These are phyloP conservation scores for Pholis gunnellus DNA, from an alignment of 2,113 vertebrate species.

Conservation along the genomic window DNA sequence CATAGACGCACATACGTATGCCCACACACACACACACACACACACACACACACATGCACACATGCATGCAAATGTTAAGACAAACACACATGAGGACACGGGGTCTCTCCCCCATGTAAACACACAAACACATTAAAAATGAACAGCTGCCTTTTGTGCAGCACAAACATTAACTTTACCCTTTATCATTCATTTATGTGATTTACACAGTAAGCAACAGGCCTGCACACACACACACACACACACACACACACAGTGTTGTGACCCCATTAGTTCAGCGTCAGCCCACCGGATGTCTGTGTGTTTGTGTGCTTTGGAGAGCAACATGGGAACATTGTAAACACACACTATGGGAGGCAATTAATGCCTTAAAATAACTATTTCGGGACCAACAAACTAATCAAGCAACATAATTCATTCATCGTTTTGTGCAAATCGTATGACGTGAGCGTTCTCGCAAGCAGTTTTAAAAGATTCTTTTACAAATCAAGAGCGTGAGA, in stretches of 20 bases:
- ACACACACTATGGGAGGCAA: slow-evolving; percentile 22
- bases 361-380: not conserved
- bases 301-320: slow-evolving; percentile 45
- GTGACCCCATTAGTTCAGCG: slow-evolving; percentile 19
- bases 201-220: slow-evolving; percentile 30
- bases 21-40: slow-evolving; percentile 20
- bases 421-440: not conserved
- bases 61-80: slow-evolving; percentile 12
- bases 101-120: slow-evolving; percentile 44
- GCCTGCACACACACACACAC: slow-evolving; percentile 3
- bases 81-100: slow-evolving; percentile 47
- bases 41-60: slow-evolving; percentile 1
- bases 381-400: not conserved
- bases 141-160: slow-evolving; percentile 40
- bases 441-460: not conserved
- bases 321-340: slow-evolving; percentile 57
- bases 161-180: slow-evolving; percentile 14
- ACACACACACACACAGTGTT: not conserved
- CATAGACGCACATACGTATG: slow-evolving; percentile 16
- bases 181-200: slow-evolving; percentile 19
- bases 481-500: not conserved
- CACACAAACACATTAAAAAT: slow-evolving; percentile 30
- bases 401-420: not conserved
- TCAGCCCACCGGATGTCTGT: slow-evolving; percentile 59
- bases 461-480: not conserved